Base-by-base conservation (phyloP, 2,797 vertebrate genomes). In the Poecile montanus region DNA sequence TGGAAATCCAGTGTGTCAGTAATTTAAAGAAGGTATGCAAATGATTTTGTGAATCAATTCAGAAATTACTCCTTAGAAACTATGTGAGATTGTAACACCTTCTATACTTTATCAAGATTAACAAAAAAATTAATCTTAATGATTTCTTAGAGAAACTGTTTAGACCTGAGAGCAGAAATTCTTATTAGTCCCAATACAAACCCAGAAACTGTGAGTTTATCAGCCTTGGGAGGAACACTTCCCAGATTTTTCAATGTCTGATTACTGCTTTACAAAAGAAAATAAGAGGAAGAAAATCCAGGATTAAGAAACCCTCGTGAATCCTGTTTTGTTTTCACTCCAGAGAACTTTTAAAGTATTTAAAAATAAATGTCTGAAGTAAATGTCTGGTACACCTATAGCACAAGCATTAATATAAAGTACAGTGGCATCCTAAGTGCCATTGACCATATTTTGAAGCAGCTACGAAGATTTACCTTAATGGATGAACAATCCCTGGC, bases 71-170 rank as follows among this genome's bases (percentile, higher is more conserved):
- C n/a, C 54, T 65, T 30, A 74, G 61, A 77, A 74, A 80, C 10
- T 0, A n/a, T 0, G 1, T 30, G 68, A 26, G 58, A 62, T 7
- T 13, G 16, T 22, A 44, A 44, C 1, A 17, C 34, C 7, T 38
- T 47, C 25, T 23, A 17, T 27, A 60, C 27, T 66, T 72, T 7
- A 61, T 5, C 7, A 65, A 88, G 51, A 82, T 32, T 2, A 71
- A 38, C 13, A 63, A 67, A 74, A 53, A 9, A 18, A 40, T 74
- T 16, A 2, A 51, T 53, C 44, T 45, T 50, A 57, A 23, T 40
- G 10, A 61, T n/a, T 68, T 65, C 2, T 22, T 38, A 61, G 6
- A 54, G 9, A 26, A 89, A 16, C 4, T 22, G 10, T 34, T 91
- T 25, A n/a, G 42, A 58, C 16, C 14, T 20, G 15, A 10, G 16